Evolutionary conservation across 2,113 vertebrate genomes (phyloP).

Genomic region (Leiothrix lutea): DNA sequence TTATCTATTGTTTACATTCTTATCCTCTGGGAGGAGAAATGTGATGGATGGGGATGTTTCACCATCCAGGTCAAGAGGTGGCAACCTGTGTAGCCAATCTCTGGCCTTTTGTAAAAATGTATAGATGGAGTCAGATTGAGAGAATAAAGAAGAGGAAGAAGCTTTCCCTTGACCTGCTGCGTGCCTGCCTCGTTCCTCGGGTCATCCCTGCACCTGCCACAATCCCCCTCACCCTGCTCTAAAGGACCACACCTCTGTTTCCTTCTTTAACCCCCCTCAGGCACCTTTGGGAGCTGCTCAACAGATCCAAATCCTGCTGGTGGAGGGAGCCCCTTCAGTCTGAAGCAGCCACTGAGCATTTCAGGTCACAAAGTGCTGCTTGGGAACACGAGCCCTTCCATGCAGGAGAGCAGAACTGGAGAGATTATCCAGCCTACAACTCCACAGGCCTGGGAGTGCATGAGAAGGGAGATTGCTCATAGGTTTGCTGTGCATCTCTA

Average conservation of each 20-base stretch:
- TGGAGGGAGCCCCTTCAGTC: not conserved
- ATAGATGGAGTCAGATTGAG: no score
- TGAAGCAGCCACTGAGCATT: not conserved
- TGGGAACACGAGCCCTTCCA: not conserved
- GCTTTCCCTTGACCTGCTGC: no score
- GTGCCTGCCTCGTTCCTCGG: no score
- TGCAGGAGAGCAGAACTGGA: not conserved
- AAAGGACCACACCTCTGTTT: not conserved
- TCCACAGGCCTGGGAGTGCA: not conserved
- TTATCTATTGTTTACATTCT: no score
- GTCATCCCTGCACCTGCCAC: no score
- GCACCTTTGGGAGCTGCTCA: not conserved
- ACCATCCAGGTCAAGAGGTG: no score
- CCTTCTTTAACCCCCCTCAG: not conserved
- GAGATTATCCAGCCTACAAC: not conserved
- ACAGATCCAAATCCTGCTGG: not conserved
- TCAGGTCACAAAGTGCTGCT: not conserved
- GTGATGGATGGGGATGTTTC: no score
- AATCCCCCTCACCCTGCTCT: not conserved
- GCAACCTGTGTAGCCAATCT: no score
- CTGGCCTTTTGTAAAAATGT: no score
- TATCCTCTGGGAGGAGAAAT: no score
- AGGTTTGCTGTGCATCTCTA: no score
- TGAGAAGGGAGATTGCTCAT: not conserved
- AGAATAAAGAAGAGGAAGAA: no score